These are phyloP conservation scores for Anadara kagoshimensis DNA, from an alignment of 1,140 invertebrate species.

Conservation along the genomic window DNA sequence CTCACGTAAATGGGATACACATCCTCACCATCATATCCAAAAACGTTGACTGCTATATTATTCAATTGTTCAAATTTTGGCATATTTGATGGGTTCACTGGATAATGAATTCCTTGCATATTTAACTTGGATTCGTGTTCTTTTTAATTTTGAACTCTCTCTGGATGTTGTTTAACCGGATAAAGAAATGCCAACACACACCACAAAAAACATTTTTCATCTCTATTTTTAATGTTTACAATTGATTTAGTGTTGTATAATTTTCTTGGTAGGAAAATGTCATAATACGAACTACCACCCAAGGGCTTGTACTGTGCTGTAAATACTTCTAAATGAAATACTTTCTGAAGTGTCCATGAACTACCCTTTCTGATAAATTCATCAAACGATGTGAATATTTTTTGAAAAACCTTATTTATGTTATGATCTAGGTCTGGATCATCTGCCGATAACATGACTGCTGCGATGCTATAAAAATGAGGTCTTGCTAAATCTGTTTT, in stretches of 20 bases:
- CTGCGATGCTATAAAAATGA: neutral
- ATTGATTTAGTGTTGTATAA: neutral
- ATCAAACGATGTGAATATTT: conserved; percentile 13
- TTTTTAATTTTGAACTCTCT: conserved; percentile 6
- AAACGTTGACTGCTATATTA: conserved; percentile 9
- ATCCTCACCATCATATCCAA: neutral
- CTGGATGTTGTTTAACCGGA: neutral
- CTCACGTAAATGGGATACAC: conserved; percentile 12
- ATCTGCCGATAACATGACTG: neutral
- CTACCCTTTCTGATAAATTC: conserved; percentile 15
- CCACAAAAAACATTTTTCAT: conserved; percentile 23
- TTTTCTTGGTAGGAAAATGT: neutral
- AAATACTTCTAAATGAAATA: conserved; percentile 1
- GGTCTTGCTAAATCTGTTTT: neutral
- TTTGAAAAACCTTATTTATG: conserved; percentile 19
- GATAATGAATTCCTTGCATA: conserved; percentile 11
- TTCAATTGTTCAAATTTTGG: conserved; percentile 21
- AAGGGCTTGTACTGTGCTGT: conserved; percentile 10
- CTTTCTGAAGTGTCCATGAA: conserved; percentile 18
- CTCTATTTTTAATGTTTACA: conserved; percentile 22
- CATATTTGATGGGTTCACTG: neutral
- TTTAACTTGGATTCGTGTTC: conserved; percentile 4
- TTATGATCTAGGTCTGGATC: conserved; percentile 6
- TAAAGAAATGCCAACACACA: conserved; percentile 12
- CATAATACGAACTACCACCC: conserved; percentile 3